A percentile compares a stretch with the other conserved stretches of the same genome.
Evolutionary conservation across 2,888 invertebrate species (phyloP).

Genomic region (Hyalella azteca): DNA sequence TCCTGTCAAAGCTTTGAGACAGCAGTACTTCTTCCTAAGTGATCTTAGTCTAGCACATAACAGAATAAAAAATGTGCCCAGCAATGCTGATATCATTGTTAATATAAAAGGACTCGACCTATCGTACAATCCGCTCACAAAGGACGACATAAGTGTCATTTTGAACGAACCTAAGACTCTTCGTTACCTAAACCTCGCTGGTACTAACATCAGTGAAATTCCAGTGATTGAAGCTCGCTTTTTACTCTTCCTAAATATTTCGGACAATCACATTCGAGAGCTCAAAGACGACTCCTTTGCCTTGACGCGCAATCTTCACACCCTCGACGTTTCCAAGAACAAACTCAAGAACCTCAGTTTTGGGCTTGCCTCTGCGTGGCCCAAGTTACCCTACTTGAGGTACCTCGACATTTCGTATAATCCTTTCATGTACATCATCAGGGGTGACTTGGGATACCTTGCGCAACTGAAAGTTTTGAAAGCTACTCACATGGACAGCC

Average conservation of each 20-base stretch:
- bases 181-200: constrained; percentile 76
- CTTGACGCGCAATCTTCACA: constrained; percentile 78
- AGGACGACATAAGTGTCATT: constrained; percentile 76
- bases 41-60: constrained; percentile 81
- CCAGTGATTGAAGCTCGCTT: constrained; percentile 77
- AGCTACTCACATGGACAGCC: constrained; percentile 72
- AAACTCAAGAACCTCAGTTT: constrained; percentile 62
- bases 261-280: constrained; percentile 74
- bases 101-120: constrained; percentile 86
- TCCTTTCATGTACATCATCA: constrained; percentile 77
- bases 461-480: constrained; percentile 70
- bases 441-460: constrained; percentile 77
- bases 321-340: constrained; percentile 79
- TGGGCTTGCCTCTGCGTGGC: constrained; percentile 72
- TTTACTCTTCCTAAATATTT: constrained; percentile 77
- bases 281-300: constrained; percentile 75
- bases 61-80: constrained; percentile 77
- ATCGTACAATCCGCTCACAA: constrained; percentile 81
- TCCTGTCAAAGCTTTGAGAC: constrained; percentile 79
- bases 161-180: constrained; percentile 88
- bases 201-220: constrained; percentile 72
- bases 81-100: constrained; percentile 83
- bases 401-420: constrained; percentile 82
- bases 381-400: constrained; percentile 74
- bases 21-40: constrained; percentile 82